These are phyloP conservation scores for Tragelaphus buxtoni DNA, from an alignment of 2,113 vertebrate genomes.

Conservation along the genomic window DNA sequence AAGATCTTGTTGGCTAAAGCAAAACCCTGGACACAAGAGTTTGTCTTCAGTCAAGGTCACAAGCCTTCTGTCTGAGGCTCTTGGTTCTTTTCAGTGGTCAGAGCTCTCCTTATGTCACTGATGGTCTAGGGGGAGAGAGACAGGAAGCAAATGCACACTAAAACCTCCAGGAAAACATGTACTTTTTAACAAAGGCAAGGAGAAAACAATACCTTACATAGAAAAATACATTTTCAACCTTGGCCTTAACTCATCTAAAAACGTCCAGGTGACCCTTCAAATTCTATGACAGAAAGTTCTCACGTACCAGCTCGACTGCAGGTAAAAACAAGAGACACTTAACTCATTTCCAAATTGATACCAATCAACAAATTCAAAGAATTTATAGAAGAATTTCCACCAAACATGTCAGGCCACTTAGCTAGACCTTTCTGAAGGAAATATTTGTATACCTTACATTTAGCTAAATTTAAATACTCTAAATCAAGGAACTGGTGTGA, in stretches of 20 bases:
- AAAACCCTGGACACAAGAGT: background rate
- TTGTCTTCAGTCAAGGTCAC: background rate
- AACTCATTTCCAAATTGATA: background rate
- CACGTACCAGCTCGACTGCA: background rate
- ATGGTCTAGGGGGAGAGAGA: background rate
- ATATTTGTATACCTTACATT: background rate
- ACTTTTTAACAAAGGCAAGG: background rate
- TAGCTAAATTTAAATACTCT: background rate
- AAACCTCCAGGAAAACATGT: background rate
- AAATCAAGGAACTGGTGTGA: background rate
- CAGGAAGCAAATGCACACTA: background rate
- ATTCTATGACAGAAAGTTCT: background rate
- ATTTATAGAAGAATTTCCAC: background rate
- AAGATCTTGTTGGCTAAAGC: background rate
- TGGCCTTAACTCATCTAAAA: background rate
- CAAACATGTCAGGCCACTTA: background rate
- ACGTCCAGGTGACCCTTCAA: background rate
- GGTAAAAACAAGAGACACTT: background rate
- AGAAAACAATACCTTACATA: background rate
- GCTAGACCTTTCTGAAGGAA: background rate
- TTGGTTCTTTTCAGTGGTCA: background rate
- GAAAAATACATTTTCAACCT: background rate
- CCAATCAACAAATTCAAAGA: background rate
- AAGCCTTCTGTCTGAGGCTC: background rate
- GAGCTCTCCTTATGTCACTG: background rate